phyloP scores from a whole-genome alignment of 2,888 invertebrate genomes.

The Leucophenga montana region DNA sequence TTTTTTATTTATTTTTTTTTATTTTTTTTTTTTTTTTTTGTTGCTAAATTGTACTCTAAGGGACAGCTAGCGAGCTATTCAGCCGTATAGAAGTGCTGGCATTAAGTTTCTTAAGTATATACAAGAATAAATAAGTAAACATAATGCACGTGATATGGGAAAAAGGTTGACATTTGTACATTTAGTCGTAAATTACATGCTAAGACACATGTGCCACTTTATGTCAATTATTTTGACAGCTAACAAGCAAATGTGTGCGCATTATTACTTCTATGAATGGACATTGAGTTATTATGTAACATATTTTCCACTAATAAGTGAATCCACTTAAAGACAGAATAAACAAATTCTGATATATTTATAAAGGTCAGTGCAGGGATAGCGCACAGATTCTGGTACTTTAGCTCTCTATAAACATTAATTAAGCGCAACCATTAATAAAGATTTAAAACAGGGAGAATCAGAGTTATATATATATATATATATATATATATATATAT shows the following conservation, averaged over 20 bases:
- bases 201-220: slow-evolving; percentile 62
- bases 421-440: slow-evolving; percentile 43
- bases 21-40: not conserved
- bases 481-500: no score
- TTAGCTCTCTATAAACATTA: slow-evolving; percentile 21
- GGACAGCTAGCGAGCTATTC: not conserved
- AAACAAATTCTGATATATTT: not conserved
- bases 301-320: slow-evolving; percentile 27
- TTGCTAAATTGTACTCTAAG: not conserved
- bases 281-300: slow-evolving; percentile 19
- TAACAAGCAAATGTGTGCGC: slow-evolving; percentile 49
- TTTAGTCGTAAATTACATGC: slow-evolving; percentile 56
- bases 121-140: not conserved
- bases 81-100: no score
- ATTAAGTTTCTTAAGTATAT: not conserved
- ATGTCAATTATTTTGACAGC: slow-evolving; percentile 65
- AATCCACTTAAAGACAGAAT: slow-evolving; percentile 7
- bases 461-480: not conserved
- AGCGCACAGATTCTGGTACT: not conserved
- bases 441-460: slow-evolving; percentile 38
- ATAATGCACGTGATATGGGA: not conserved
- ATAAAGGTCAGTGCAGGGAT: not conserved
- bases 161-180: not conserved
- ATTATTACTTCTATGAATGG: not conserved
- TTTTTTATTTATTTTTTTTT: not conserved